Percentiles rank a stretch among this genome's conserved stretches.
These are phyloP conservation scores for Mythimna loreyi DNA, from an alignment of 2,888 invertebrate genomes.

Conservation along the genomic window DNA sequence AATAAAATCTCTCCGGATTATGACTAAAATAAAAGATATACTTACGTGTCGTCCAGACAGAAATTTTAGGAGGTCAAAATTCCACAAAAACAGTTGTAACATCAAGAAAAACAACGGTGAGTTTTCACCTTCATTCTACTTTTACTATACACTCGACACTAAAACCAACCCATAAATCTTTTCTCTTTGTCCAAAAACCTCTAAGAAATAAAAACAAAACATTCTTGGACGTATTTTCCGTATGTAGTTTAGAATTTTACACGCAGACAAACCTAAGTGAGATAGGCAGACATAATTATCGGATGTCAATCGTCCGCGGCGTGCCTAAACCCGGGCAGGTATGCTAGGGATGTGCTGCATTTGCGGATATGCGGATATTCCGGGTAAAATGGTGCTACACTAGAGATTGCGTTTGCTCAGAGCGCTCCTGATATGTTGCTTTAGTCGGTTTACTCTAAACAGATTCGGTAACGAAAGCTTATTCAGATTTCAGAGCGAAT, in stretches of 20 bases:
- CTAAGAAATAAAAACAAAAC: constrained; percentile 32
- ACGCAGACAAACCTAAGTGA: constrained; percentile 34
- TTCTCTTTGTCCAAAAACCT: constrained; percentile 12
- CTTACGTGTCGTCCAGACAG: not conserved
- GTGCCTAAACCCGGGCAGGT: constrained; percentile 31
- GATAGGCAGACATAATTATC: constrained; percentile 58
- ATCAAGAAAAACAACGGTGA: constrained; percentile 12
- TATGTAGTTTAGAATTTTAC: constrained; percentile 36
- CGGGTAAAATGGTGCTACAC: constrained; percentile 34
- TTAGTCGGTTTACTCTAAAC: constrained; percentile 33
- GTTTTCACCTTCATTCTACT: constrained; percentile 8
- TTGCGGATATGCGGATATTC: constrained; percentile 32
- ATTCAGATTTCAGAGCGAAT: not conserved
- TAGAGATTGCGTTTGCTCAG: constrained; percentile 39
- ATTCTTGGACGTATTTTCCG: constrained; percentile 16
- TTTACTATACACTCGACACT: constrained; percentile 42
- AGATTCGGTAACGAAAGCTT: constrained; percentile 32
- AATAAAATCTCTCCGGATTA: not conserved
- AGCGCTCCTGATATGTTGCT: constrained; percentile 24
- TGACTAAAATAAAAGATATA: not conserved
- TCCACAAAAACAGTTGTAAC: constrained; percentile 9
- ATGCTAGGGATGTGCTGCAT: constrained; percentile 36
- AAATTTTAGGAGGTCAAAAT: not conserved
- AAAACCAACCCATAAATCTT: constrained; percentile 40
- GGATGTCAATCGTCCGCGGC: constrained; percentile 33